These are phyloP conservation scores for Erebia epiphron DNA, from an alignment of 2,888 invertebrate genomes.

Conservation along the genomic window DNA sequence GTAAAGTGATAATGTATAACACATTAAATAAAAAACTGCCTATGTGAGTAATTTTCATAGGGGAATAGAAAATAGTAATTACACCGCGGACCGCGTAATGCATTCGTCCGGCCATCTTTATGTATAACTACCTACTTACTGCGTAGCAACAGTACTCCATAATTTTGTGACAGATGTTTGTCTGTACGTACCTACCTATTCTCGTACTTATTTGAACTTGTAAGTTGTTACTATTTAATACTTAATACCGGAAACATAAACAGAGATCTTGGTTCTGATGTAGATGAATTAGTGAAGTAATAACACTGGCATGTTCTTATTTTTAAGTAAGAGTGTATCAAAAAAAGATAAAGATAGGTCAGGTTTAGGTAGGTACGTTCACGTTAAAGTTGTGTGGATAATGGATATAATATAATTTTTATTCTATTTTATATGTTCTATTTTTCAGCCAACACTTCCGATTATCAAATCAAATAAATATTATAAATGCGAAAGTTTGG, in stretches of 20 bases:
- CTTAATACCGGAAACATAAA: background rate
- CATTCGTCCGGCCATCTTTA: conserved; percentile 52
- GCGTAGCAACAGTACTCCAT: conserved; percentile 25
- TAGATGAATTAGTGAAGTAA: too few relatives aligned
- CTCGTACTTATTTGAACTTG: background rate
- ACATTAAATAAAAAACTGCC: conserved; percentile 37
- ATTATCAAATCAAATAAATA: too few relatives aligned
- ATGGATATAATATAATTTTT: too few relatives aligned
- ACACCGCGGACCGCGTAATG: conserved; percentile 47
- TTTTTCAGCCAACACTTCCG: background rate
- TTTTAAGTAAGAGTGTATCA: too few relatives aligned
- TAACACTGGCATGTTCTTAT: too few relatives aligned
- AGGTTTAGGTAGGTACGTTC: too few relatives aligned
- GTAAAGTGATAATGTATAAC: conserved; percentile 38
- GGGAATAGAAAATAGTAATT: conserved; percentile 50
- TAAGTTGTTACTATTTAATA: background rate
- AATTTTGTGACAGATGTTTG: conserved; percentile 34
- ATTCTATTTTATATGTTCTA: too few relatives aligned
- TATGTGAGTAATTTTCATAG: conserved; percentile 34
- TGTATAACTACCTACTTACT: conserved; percentile 32
- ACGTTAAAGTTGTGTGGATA: too few relatives aligned
- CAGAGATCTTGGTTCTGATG: too few relatives aligned
- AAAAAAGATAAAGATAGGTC: too few relatives aligned
- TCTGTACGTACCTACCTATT: conserved; percentile 15
- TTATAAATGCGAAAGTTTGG: too few relatives aligned